Evolutionary conservation across 1,140 invertebrate species (phyloP).

Genomic region (Camponotus floridanus): DNA sequence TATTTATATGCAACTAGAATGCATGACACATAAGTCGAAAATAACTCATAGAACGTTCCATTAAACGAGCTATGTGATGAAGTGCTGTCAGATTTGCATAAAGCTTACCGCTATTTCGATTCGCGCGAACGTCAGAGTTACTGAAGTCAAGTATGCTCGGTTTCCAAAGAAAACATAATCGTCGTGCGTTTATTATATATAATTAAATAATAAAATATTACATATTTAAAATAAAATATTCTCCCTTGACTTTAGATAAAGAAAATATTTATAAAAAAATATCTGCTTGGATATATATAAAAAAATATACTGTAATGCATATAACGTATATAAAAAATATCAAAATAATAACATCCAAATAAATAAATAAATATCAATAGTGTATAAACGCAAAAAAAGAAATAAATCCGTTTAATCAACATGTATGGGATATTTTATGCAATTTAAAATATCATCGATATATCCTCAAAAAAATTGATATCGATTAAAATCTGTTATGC

Average conservation of each 20-base stretch:
- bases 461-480: background rate
- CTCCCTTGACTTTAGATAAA: background rate
- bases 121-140: constrained; percentile 61
- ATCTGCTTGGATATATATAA: background rate
- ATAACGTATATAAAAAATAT: background rate
- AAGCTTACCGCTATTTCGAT: constrained; percentile 73
- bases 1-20: constrained; percentile 78
- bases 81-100: constrained; percentile 72
- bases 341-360: no score
- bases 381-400: no score
- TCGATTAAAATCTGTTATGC: background rate
- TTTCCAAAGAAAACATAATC: background rate
- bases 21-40: constrained; percentile 78
- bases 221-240: background rate
- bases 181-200: constrained; percentile 18
- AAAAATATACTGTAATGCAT: background rate
- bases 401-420: no score
- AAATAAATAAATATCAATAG: no score
- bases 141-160: constrained; percentile 17
- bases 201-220: constrained; percentile 23
- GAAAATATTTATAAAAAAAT: background rate
- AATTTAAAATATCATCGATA: no score
- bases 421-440: no score
- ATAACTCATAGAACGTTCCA: constrained; percentile 77
- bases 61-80: constrained; percentile 76